These are phyloP conservation scores for Nemoura dubitans DNA, from an alignment of 2,888 invertebrate species.

Conservation along the genomic window DNA sequence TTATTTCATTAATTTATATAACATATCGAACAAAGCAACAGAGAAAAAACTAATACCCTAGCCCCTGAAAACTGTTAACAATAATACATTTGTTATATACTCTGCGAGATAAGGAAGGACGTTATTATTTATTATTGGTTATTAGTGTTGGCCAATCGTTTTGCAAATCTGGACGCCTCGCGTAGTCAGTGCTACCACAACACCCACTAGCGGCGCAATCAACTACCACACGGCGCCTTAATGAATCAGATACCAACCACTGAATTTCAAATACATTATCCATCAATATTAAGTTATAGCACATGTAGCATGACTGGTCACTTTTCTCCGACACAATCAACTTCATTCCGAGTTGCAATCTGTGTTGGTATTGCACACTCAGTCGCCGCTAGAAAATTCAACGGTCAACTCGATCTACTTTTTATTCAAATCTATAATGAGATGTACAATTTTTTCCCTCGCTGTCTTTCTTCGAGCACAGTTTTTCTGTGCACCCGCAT, in stretches of 20 bases:
- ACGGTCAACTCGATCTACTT: not conserved
- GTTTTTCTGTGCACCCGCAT: not conserved
- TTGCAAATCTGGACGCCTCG: not conserved
- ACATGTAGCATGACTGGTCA: not conserved
- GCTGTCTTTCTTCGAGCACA: not conserved
- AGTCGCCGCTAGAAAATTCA: not conserved
- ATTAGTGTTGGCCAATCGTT: not conserved
- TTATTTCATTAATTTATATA: constrained; percentile 27
- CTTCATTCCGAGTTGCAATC: not conserved
- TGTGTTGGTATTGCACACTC: not conserved
- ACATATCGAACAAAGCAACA: constrained; percentile 32
- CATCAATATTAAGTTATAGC: not conserved
- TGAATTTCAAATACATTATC: not conserved
- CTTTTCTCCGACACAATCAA: not conserved
- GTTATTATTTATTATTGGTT: constrained; percentile 12
- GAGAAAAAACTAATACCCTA: not conserved
- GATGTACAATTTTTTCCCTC: not conserved
- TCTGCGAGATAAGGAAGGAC: not conserved
- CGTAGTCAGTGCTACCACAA: too few relatives aligned
- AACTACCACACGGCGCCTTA: too few relatives aligned
- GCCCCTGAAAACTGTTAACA: not conserved
- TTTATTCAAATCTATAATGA: not conserved
- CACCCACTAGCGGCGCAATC: too few relatives aligned
- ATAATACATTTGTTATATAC: not conserved
- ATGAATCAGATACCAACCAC: not conserved